These are phyloP conservation scores for Thaumatotibia leucotreta DNA, from an alignment of 1,140 invertebrate genomes.

Conservation along the genomic window DNA sequence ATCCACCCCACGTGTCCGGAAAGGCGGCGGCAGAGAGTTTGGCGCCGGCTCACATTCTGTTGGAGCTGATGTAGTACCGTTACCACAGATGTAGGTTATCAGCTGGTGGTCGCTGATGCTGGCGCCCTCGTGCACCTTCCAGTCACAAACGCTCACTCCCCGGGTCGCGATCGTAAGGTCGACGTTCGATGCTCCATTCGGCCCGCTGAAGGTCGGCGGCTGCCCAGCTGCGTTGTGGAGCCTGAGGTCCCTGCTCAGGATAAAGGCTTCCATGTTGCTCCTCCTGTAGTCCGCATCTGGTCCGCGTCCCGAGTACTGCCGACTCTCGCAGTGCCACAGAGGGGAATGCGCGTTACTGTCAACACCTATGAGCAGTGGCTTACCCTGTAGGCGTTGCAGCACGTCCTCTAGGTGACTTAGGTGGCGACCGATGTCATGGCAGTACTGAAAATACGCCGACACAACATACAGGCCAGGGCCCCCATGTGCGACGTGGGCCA, in stretches of 20 bases:
- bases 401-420: conserved; percentile 15
- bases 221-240: conserved; percentile 18
- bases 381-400: neutral
- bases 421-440: conserved; percentile 15
- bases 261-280: conserved; percentile 22
- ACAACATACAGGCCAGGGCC: conserved; percentile 1
- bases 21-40: neutral
- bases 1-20: neutral
- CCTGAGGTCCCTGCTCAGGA: neutral
- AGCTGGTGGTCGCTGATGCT: conserved; percentile 32
- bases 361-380: neutral
- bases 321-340: conserved; percentile 23
- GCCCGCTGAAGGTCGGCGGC: conserved; percentile 23
- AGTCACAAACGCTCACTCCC: conserved; percentile 7
- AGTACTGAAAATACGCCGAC: conserved; percentile 25
- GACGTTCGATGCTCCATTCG: conserved; percentile 26
- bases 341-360: conserved; percentile 36
- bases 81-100: conserved; percentile 11
- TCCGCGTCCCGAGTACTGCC: conserved; percentile 8
- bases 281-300: neutral
- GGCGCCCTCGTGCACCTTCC: conserved; percentile 21
- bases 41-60: neutral
- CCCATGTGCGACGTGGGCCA: neutral
- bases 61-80: neutral
- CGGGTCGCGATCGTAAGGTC: conserved; percentile 24